Evolutionary conservation across 1,140 invertebrate genomes (phyloP).

Genomic region (Zaprionus inermis): DNA sequence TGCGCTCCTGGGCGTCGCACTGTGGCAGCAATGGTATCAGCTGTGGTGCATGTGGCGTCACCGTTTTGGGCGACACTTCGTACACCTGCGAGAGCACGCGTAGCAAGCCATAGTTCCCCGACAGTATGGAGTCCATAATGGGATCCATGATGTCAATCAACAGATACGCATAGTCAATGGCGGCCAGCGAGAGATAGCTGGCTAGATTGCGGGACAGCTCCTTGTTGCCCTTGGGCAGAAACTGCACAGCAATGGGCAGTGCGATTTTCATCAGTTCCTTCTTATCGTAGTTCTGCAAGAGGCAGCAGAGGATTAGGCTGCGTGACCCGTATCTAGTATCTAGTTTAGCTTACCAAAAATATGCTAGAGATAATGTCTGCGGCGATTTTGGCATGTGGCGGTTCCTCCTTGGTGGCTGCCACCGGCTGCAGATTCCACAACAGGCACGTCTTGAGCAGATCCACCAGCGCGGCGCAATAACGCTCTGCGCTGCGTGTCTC

Average conservation of each 20-base stretch:
- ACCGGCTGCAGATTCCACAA: conserved; percentile 93
- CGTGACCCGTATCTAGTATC: no score
- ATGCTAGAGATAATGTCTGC: conserved; percentile 97
- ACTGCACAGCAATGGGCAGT: conserved; percentile 95
- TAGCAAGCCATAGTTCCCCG: conserved; percentile 92
- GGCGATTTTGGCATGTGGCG: conserved; percentile 97
- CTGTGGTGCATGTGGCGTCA: conserved; percentile 93
- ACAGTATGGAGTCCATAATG: conserved; percentile 95
- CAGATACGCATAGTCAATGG: conserved; percentile 94
- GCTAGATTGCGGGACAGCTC: conserved; percentile 95
- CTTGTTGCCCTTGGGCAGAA: conserved; percentile 94
- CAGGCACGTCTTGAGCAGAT: conserved; percentile 93
- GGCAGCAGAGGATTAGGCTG: neutral
- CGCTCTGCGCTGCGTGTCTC: conserved; percentile 94
- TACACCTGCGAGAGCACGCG: conserved; percentile 95
- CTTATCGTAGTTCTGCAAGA: conserved; percentile 90
- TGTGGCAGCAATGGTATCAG: conserved; percentile 92
- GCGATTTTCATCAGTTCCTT: conserved; percentile 94
- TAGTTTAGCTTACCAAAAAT: conserved; percentile 90
- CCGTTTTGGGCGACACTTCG: conserved; percentile 92
- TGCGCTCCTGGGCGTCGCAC: conserved; percentile 93
- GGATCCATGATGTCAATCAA: conserved; percentile 93
- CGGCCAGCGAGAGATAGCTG: conserved; percentile 95
- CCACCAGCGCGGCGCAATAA: conserved; percentile 92
- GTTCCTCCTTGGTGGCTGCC: conserved; percentile 91